These are phyloP conservation scores for Amyelois transitella DNA, from an alignment of 1,140 invertebrate species.

Conservation along the genomic window DNA sequence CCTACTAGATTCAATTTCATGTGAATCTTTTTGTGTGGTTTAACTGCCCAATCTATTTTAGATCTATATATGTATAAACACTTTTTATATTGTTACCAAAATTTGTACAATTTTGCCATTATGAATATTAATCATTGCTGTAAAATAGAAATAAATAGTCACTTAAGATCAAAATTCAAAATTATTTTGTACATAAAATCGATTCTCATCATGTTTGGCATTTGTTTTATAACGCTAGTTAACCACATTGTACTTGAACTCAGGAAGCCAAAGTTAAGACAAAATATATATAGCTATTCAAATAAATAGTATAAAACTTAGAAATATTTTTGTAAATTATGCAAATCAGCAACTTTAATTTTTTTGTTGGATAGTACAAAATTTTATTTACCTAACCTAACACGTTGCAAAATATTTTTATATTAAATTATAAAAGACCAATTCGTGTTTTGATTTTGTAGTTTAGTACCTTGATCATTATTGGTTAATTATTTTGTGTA, in stretches of 20 bases:
- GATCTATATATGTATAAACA: neutral
- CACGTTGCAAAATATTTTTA: slow-evolving; percentile 55
- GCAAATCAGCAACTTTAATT: slow-evolving; percentile 16
- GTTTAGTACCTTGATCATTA: slow-evolving; percentile 49
- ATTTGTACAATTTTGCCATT: neutral
- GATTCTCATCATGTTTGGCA: slow-evolving; percentile 10
- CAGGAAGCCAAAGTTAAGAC: slow-evolving; percentile 5
- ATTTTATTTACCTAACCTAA: slow-evolving; percentile 53
- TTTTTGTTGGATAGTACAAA: slow-evolving; percentile 59
- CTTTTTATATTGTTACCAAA: neutral
- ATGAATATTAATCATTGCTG: neutral
- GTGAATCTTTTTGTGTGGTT: slow-evolving; percentile 50
- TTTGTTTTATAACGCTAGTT: slow-evolving; percentile 1
- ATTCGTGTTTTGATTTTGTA: slow-evolving; percentile 72
- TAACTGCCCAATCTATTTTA: slow-evolving; percentile 2
- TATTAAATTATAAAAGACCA: slow-evolving; percentile 70
- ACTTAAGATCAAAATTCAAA: slow-evolving; percentile 25
- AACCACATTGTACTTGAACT: slow-evolving; percentile 8
- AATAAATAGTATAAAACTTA: neutral
- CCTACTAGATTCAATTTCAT: slow-evolving; percentile 44
- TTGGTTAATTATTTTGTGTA: neutral
- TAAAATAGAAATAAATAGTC: slow-evolving; percentile 6
- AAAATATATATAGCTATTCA: neutral
- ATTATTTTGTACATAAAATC: slow-evolving; percentile 28
- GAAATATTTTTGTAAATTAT: slow-evolving; percentile 11